Evolutionary conservation across 2,113 vertebrate species (phyloP), one percentile per base, ranked within the genome.

Genomic region (Elephas maximus): DNA sequence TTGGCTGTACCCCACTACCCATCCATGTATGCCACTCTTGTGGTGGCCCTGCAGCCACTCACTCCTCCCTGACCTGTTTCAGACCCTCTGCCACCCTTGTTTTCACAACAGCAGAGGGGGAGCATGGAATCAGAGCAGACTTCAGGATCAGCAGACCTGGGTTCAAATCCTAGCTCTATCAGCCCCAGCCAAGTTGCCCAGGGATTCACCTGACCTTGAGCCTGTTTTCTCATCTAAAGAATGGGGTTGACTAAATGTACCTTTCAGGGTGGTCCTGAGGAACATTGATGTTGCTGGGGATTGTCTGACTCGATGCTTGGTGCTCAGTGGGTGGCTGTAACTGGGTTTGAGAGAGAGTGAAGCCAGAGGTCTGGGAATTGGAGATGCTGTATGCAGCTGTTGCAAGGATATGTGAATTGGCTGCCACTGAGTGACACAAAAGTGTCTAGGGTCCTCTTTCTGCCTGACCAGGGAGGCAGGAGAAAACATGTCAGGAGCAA

Each of bases 51-150:
- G 60, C 3, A 78, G 84, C 18, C 26, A n/a, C 33, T 37, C n/a
- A 30, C 20, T 86, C 37, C 28, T 4, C 41, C 26, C 14, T 76
- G 74, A 73, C 12, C 37, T 21, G 0, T 95, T 90, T 57, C n/a
- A 83, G 79, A 20, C 28, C 26, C 30, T 83, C 37, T 51, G 63
- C 33, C 37, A 71, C 30, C 37, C 44, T 93, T 0, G 3, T 30
- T 71, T 93, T 96, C 51, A 48, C 33, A 93, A 85, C 45, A 63
- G 30, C 30, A 86, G 73, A 74, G 90, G 44, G 45, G 95, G n/a
- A 73, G 4, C 11, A 28, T 74, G 62, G 26, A 76, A 30, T 93
- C 67, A 83, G 48, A 90, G 51, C 41, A 60, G 6, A 30, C 23
- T 91, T 91, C 62, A 78, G 78, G 60, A 48, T 28, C 48, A 45